Conservation (phyloP, 2,888 invertebrate species). For the Drosophila gaucha region DNA sequence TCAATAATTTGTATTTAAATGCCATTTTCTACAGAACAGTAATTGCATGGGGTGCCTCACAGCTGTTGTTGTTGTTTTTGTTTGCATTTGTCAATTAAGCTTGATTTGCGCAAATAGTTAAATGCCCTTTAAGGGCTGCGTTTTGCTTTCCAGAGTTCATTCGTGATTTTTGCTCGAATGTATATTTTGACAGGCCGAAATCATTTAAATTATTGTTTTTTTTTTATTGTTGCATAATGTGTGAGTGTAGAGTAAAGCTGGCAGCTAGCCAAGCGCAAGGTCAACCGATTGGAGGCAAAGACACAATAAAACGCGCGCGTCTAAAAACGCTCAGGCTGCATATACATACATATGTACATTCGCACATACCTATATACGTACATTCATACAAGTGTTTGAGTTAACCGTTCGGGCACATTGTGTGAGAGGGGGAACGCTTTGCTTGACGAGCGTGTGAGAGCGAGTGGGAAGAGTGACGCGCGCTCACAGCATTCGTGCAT, state of each 20-base stretch:
- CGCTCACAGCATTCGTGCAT: slow-evolving; percentile 7
- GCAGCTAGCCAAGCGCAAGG: slow-evolving; percentile 51
- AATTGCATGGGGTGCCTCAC: slow-evolving; percentile 24
- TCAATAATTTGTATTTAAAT: too few species aligned
- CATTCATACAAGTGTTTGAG: slow-evolving; percentile 2
- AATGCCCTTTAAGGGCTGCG: slow-evolving; percentile 4
- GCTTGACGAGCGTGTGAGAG: too few species aligned
- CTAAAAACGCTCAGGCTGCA: slow-evolving; percentile 13
- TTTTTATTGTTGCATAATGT: slow-evolving; percentile 20
- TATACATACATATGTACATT: background rate
- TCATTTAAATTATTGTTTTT: slow-evolving; percentile 8
- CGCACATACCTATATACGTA: background rate
- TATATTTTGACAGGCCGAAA: slow-evolving; percentile 8
- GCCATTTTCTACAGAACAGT: too few species aligned
- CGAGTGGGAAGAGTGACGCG: background rate
- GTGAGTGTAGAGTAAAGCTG: slow-evolving; percentile 31
- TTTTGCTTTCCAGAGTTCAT: background rate
- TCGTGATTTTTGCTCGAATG: background rate
- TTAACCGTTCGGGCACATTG: background rate
- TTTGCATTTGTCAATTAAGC: slow-evolving; percentile 56
- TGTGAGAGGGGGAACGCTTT: background rate
- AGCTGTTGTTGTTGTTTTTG: slow-evolving; percentile 4
- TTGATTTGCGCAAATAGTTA: slow-evolving; percentile 34
- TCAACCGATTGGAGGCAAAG: slow-evolving; percentile 18
- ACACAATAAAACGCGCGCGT: slow-evolving; percentile 15